Conservation (phyloP, 2,113 vertebrate genomes). For the Spea bombifrons region DNA sequence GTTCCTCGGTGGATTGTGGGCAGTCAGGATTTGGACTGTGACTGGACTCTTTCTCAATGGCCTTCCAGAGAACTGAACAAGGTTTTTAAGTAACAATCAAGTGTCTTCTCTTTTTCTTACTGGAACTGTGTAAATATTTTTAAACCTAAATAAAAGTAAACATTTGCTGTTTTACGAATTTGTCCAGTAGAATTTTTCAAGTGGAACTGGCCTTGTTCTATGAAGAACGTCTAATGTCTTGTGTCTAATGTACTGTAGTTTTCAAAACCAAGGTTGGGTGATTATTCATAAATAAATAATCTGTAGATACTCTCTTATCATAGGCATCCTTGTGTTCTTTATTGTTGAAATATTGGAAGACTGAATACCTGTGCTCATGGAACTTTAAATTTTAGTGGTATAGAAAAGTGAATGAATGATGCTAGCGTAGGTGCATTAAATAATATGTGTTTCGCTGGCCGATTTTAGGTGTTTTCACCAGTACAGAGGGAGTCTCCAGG, state of each 20-base stretch:
- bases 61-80: constrained; percentile 51
- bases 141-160: no score
- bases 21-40: constrained; percentile 8
- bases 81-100: constrained; percentile 35
- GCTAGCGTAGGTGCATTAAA: not conserved
- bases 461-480: constrained; percentile 52
- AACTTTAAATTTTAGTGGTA: no score
- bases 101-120: no score
- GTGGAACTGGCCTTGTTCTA: no score
- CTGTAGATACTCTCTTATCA: no score
- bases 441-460: not conserved
- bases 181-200: no score
- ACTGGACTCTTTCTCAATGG: constrained; percentile 39
- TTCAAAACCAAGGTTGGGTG: not conserved
- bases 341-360: not conserved
- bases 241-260: not conserved
- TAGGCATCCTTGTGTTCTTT: no score
- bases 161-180: no score
- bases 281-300: no score
- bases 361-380: no score
- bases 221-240: not conserved
- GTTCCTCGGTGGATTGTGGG: not conserved
- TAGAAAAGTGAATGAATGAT: no score
- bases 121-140: no score
- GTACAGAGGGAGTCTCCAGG: constrained; percentile 25